Conservation (phyloP, 2,113 vertebrate species). For the Psilopsiagon aymara region DNA sequence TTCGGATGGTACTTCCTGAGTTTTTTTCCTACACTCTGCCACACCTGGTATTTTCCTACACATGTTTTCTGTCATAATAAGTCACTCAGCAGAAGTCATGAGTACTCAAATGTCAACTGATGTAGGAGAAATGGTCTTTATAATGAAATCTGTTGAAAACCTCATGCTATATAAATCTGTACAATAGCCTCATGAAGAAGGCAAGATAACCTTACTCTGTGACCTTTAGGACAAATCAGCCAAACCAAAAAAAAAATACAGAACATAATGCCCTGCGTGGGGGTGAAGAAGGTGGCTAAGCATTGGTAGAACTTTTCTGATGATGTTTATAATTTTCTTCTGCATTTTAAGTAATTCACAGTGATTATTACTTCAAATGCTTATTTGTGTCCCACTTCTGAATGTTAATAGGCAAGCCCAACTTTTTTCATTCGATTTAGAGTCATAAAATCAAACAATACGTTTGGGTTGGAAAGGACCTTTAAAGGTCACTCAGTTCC, state of each 20-base stretch:
- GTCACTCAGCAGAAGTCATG: neutral
- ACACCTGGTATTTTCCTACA: neutral
- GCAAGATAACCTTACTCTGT: neutral
- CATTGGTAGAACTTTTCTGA: neutral
- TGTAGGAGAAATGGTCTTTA: neutral
- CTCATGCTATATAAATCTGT: neutral
- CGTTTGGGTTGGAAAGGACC: neutral
- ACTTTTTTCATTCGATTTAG: neutral
- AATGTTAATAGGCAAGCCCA: neutral
- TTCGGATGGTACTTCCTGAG: neutral
- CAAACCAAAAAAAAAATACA: neutral
- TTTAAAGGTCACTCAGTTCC: neutral
- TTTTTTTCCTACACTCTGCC: neutral
- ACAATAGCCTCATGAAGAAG: neutral
- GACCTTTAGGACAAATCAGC: neutral
- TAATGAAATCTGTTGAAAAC: neutral
- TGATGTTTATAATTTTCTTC: neutral
- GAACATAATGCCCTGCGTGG: neutral
- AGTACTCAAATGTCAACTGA: neutral
- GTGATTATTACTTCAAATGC: neutral
- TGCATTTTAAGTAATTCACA: neutral
- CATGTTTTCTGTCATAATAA: neutral
- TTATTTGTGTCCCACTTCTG: neutral
- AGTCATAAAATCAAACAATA: neutral
- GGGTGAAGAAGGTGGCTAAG: neutral